Evolutionary conservation across 2,888 invertebrate genomes (phyloP).

Genomic region (Meghimatium bilineatum): DNA sequence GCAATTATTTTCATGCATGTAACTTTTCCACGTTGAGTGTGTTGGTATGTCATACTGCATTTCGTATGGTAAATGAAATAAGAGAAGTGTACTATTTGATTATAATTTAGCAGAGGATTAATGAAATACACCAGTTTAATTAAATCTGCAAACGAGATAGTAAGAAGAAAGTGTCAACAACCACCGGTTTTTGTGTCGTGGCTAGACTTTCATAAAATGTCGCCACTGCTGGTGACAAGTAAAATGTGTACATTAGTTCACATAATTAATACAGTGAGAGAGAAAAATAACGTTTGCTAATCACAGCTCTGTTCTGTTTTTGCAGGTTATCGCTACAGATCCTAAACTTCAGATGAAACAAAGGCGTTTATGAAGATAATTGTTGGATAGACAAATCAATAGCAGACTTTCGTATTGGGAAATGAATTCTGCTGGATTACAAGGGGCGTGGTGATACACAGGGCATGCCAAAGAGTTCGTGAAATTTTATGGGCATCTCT

Average conservation of each 20-base stretch:
- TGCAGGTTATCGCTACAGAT: background rate
- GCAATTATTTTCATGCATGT: slow-evolving; percentile 15
- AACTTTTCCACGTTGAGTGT: slow-evolving; percentile 48
- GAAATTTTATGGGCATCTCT: background rate
- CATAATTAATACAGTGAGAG: background rate
- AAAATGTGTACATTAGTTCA: background rate
- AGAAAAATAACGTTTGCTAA: background rate
- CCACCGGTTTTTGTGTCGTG: slow-evolving; percentile 32
- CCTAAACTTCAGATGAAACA: background rate
- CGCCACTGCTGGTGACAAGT: slow-evolving; percentile 2
- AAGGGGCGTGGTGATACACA: slow-evolving; percentile 1
- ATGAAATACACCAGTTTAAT: background rate
- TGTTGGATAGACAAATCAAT: background rate
- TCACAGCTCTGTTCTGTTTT: background rate
- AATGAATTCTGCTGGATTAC: background rate
- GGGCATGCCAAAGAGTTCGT: background rate
- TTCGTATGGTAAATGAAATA: background rate
- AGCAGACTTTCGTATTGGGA: background rate
- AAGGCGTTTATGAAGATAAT: background rate
- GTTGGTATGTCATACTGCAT: background rate
- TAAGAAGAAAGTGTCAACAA: slow-evolving; percentile 20
- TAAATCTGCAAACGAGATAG: background rate
- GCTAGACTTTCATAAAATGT: background rate
- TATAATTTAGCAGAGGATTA: background rate
- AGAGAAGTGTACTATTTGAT: background rate